Percentiles rank a stretch among this genome's conserved stretches.
phyloP scores from a whole-genome alignment of 2,888 invertebrate species.

The Orthosia gracilis region DNA sequence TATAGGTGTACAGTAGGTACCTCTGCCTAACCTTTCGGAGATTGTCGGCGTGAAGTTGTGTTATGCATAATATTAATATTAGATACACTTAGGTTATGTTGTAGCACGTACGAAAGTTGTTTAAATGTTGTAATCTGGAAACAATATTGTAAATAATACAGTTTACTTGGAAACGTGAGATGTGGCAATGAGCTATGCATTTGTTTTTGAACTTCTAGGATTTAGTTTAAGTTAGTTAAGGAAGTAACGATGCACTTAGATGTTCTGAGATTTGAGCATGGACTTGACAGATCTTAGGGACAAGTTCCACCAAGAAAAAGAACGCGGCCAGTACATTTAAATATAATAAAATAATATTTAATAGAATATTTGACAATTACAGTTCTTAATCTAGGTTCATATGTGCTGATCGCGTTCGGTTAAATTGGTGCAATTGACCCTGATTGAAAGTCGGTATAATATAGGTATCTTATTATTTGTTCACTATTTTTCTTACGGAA shows the following conservation, averaged over 20 bases:
- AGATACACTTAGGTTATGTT: conserved; percentile 22
- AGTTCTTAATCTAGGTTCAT: no score
- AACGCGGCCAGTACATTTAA: no score
- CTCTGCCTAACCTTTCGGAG: no score
- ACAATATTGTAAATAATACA: conserved; percentile 13
- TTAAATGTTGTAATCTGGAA: conserved; percentile 27
- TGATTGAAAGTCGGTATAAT: background rate
- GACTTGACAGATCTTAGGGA: background rate
- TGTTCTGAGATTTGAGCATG: background rate
- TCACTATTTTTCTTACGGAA: background rate
- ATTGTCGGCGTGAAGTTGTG: no score
- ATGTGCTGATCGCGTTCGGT: no score
- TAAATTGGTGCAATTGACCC: no score
- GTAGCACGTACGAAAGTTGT: conserved; percentile 23
- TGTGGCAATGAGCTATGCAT: background rate
- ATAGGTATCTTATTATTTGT: background rate
- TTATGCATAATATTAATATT: conserved; percentile 8
- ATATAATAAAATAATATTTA: no score
- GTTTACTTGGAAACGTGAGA: conserved; percentile 45
- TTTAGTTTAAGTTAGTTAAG: background rate
- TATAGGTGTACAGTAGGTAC: no score
- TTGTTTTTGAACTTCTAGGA: conserved; percentile 16
- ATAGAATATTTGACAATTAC: no score
- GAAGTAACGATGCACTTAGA: background rate
- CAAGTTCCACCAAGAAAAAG: no score